These are phyloP conservation scores for Agrochola lychnidis DNA, from an alignment of 2,888 invertebrate genomes.

Conservation along the genomic window DNA sequence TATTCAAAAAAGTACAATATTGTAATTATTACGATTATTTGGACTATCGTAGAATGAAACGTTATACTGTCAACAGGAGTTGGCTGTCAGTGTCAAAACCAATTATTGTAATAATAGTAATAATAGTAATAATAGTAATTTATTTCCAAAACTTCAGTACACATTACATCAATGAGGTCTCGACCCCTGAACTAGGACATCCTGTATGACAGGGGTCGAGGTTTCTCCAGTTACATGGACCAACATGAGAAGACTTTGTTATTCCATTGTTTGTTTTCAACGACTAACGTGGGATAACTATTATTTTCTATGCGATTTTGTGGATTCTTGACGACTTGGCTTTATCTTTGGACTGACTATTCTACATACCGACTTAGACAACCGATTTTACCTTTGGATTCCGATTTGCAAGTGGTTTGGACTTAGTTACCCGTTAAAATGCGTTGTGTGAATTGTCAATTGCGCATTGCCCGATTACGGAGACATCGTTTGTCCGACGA, in stretches of 20 bases:
- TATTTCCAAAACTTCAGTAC: no score
- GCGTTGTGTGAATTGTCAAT: constrained; percentile 11
- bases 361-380: constrained; percentile 4
- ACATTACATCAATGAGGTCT: no score
- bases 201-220: no score
- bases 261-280: no score
- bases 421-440: constrained; percentile 5
- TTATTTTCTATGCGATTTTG: neutral
- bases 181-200: no score
- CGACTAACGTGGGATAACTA: neutral
- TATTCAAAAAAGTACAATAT: neutral
- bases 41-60: neutral
- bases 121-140: no score
- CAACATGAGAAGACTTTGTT: no score
- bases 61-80: neutral
- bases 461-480: constrained; percentile 2
- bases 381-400: neutral
- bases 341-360: neutral
- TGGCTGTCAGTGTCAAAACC: neutral
- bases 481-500: constrained; percentile 8
- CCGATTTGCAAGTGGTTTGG: constrained; percentile 8
- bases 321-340: constrained; percentile 4
- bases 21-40: neutral
- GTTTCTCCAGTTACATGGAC: no score
- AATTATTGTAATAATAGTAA: no score